Conservation (phyloP, 2,113 vertebrate genomes). For the Zootoca vivipara region DNA sequence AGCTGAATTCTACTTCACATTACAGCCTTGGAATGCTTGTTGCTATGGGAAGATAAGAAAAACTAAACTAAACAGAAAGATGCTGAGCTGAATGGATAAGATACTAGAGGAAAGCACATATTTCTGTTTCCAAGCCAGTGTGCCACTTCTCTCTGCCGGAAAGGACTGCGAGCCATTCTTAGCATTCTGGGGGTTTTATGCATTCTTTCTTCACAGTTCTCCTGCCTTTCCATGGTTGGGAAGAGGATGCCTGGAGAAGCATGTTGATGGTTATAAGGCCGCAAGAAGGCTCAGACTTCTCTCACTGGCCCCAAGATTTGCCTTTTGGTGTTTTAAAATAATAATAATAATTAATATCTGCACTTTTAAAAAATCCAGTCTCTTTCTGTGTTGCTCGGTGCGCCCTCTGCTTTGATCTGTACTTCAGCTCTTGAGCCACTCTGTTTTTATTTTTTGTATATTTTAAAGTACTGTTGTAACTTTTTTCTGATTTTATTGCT, state of each 20-base stretch:
- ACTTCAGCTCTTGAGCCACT: no score
- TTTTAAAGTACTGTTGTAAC: no score
- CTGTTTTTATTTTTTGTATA: no score
- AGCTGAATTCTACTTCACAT: neutral
- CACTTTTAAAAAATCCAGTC: no score
- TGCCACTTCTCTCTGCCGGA: neutral
- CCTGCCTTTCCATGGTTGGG: neutral
- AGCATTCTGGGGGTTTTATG: neutral
- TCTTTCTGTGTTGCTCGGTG: no score
- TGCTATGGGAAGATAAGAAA: neutral
- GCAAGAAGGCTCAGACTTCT: neutral
- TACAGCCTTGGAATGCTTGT: neutral
- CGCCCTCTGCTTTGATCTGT: no score
- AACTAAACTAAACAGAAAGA: neutral
- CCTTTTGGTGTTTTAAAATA: no score
- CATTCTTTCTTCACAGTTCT: neutral
- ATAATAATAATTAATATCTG: no score
- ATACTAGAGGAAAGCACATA: neutral
- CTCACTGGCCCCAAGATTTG: neutral
- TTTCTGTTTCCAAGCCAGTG: neutral
- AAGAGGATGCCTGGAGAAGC: neutral
- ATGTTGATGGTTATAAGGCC: neutral
- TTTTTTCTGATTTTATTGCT: no score
- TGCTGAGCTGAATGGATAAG: neutral
- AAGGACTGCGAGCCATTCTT: neutral